Conservation (phyloP, 2,888 invertebrate species). For the Spodoptera picta region DNA sequence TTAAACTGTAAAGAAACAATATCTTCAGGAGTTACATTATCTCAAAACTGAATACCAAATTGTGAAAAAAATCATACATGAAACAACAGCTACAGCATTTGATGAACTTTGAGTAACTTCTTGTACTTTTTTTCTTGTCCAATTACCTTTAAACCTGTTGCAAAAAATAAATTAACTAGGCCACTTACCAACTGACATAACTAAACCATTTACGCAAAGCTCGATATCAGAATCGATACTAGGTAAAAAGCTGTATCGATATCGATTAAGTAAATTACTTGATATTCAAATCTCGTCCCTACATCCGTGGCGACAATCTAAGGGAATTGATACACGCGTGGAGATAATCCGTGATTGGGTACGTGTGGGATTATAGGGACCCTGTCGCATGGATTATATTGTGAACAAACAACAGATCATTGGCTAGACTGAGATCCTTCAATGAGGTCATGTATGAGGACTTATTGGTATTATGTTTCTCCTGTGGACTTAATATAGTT, state of each 20-base stretch:
- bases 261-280: constrained; percentile 37
- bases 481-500: too few relatives aligned
- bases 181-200: not conserved
- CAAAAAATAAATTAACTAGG: too few relatives aligned
- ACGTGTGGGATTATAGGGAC: constrained; percentile 27
- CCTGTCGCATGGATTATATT: constrained; percentile 5
- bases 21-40: too few relatives aligned
- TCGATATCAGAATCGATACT: constrained; percentile 7
- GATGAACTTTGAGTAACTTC: too few relatives aligned
- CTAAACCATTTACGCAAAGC: not conserved
- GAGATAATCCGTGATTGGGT: constrained; percentile 39
- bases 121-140: too few relatives aligned
- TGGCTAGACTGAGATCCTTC: not conserved
- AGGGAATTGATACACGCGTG: constrained; percentile 23
- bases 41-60: too few relatives aligned
- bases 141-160: too few relatives aligned
- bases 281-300: constrained; percentile 36
- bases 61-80: too few relatives aligned
- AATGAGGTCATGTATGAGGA: not conserved
- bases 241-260: constrained; percentile 23
- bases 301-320: constrained; percentile 20
- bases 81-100: too few relatives aligned
- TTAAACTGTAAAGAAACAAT: too few relatives aligned
- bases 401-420: constrained; percentile 5
- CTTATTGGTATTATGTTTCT: too few relatives aligned